Conservation (phyloP, 2,113 vertebrate species). For the Glaucidium brasilianum region DNA sequence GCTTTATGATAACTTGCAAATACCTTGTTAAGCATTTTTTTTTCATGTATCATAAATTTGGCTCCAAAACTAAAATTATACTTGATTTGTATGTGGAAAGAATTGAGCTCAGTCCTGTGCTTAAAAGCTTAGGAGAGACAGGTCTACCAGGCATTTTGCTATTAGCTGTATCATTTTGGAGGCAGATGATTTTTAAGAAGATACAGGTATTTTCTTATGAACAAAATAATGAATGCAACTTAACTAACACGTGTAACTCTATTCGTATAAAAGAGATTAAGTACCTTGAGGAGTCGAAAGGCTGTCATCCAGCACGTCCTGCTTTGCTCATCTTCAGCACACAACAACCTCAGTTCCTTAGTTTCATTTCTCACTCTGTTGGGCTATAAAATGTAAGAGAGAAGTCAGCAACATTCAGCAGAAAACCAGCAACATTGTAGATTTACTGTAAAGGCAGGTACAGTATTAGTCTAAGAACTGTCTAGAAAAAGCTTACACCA, state of each 20-base stretch:
- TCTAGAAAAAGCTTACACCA: background rate
- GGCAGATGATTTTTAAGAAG: background rate
- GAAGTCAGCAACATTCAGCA: background rate
- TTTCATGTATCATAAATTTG: background rate
- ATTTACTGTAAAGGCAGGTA: background rate
- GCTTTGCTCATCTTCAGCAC: slow-evolving; percentile 93
- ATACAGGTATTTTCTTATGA: background rate
- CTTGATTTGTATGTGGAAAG: background rate
- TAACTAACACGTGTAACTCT: background rate
- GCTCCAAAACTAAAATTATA: background rate
- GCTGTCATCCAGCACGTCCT: slow-evolving; percentile 93
- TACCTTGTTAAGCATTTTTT: background rate
- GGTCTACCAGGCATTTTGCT: background rate
- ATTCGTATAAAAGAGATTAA: background rate
- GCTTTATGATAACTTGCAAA: background rate
- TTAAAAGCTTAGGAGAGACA: background rate
- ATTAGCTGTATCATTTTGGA: background rate
- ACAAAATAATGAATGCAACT: background rate
- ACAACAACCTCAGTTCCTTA: slow-evolving; percentile 91
- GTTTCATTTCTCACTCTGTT: slow-evolving; percentile 86
- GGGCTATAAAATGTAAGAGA: slow-evolving; percentile 74
- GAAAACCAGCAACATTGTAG: background rate
- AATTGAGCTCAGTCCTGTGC: background rate
- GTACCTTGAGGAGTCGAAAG: slow-evolving; percentile 96
- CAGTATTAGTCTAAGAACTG: background rate